Evolutionary conservation across 2,113 vertebrate genomes (phyloP).

Genomic region (Promerops cafer): DNA sequence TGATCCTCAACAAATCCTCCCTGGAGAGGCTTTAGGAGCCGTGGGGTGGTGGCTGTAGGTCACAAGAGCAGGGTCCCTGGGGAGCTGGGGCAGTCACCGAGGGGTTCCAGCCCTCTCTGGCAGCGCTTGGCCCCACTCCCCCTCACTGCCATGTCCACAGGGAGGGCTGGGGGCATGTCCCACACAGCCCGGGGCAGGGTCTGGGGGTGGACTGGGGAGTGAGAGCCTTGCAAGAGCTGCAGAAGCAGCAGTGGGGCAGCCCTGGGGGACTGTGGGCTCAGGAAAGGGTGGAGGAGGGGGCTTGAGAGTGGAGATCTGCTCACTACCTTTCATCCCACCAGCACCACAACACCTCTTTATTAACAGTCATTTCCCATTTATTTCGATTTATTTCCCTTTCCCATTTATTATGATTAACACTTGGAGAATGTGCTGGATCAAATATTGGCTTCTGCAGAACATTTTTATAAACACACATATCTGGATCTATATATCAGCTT

Average conservation of each 20-base stretch:
- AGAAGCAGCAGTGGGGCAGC: neutral
- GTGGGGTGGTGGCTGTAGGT: slow-evolving; percentile 10
- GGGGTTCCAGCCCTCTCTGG: neutral
- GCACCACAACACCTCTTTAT: neutral
- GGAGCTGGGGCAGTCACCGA: neutral
- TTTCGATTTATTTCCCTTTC: neutral
- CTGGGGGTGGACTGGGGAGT: accelerated
- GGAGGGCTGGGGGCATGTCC: neutral
- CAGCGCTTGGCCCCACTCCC: neutral
- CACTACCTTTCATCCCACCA: neutral
- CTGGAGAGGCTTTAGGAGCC: neutral
- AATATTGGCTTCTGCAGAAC: neutral
- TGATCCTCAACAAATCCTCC: neutral
- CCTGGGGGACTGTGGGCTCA: neutral
- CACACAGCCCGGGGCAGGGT: neutral
- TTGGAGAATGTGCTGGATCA: neutral
- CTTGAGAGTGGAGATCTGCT: accelerated
- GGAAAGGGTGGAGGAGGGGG: neutral
- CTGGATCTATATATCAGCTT: neutral
- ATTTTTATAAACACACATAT: neutral
- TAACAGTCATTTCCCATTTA: neutral
- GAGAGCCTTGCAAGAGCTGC: neutral
- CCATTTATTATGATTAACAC: neutral
- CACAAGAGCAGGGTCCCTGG: neutral
- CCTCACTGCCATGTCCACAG: accelerated